Evolutionary conservation across 2,113 vertebrate species (phyloP), one percentile per base, ranked within the genome.

Genomic region (Stercorarius parasiticus): DNA sequence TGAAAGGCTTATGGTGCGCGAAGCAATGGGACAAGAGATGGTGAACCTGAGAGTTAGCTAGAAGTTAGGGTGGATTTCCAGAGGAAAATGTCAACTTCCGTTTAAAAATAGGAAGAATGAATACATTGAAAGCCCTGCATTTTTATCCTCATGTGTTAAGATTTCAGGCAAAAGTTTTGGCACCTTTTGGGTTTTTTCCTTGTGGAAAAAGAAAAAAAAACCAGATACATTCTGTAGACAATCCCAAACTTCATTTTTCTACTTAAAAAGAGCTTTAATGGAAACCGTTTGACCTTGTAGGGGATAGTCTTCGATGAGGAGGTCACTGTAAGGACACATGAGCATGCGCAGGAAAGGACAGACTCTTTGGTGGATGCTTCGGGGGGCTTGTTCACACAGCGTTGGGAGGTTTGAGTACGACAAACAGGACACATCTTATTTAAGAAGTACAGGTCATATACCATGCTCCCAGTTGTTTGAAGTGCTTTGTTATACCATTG

Each of bases 1-100:
- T 42, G 26, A 52, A 52, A 1, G 6, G 15, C 50, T 52, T 6
- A 3, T 0, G 5, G 45, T 22, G 7, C 30, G 11, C 1, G 3
- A 32, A 77, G 23, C 52, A 45, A 43, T 3, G 45, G 56, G 22
- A 25, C 11, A 43, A 17, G 66, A 66, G 55, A 18, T 22, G 11
- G 43, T 9, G 61, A 88, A 76, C n/a, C 21, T 25, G 30, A 82
- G 62, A 52, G 55, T 10, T 32, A 82, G 38, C 15, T 38, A 21
- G 17, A n/a, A 66, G 30, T 50, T 62, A 4, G 25, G 38, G 25
- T 77, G 45, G 10, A 10, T 62, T 71, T 86, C 66, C 43, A 22
- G 16, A 77, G 34, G 13, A 52, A 89, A 74, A 36, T 3, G 5
- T 26, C 45, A 40, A 25, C 26, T 77, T 80, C 29, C 8, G 8